A percentile compares a stretch with the other conserved stretches of the same genome.
phyloP scores from a whole-genome alignment of 2,888 invertebrate species.

The Petrophora chlorosata region DNA sequence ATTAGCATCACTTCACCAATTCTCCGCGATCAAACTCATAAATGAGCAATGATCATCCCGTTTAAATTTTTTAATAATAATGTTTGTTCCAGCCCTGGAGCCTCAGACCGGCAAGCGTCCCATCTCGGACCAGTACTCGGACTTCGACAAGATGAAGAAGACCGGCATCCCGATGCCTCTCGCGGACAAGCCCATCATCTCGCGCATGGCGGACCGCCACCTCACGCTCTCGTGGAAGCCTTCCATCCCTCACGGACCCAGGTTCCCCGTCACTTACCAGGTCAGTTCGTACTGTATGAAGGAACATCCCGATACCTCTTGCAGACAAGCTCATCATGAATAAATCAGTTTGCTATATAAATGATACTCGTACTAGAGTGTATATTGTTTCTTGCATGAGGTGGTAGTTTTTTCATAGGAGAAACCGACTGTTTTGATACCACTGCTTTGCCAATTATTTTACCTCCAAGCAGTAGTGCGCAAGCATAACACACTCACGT shows the following conservation, averaged over 20 bases:
- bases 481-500: too few relatives aligned
- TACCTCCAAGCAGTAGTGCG: too few relatives aligned
- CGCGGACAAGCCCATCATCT: conserved; percentile 95
- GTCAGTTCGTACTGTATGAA: conserved; percentile 79
- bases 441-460: too few relatives aligned
- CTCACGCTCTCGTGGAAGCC: conserved; percentile 97
- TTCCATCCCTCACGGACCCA: conserved; percentile 93
- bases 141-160: conserved; percentile 92
- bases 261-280: conserved; percentile 96
- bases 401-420: too few relatives aligned
- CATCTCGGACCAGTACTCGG: conserved; percentile 90
- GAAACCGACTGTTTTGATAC: too few relatives aligned
- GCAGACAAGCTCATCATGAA: conserved; percentile 96
- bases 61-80: too few relatives aligned
- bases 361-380: too few relatives aligned
- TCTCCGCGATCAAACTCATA: too few relatives aligned
- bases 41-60: too few relatives aligned
- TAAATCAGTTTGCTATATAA: too few relatives aligned
- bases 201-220: conserved; percentile 94
- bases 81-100: conserved; percentile 83
- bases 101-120: conserved; percentile 85
- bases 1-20: too few relatives aligned
- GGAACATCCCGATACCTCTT: conserved; percentile 93
- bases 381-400: too few relatives aligned
- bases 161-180: conserved; percentile 94